These are phyloP conservation scores for Microhierax caerulescens DNA, from an alignment of 2,797 vertebrate genomes.

Conservation along the genomic window DNA sequence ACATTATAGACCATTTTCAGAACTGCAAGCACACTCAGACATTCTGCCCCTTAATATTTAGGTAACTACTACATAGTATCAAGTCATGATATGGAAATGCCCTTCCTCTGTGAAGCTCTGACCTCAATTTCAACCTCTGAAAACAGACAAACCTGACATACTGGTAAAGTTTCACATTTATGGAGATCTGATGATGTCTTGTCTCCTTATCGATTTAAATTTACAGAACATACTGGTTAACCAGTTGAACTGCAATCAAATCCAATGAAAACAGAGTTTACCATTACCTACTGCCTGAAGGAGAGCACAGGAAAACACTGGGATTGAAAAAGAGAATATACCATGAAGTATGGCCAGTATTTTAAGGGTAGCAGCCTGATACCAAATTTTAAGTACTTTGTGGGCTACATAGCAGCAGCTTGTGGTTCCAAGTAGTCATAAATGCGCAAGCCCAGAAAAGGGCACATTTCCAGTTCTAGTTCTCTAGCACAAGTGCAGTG, in stretches of 20 bases:
- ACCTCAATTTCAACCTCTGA: conserved; percentile 4
- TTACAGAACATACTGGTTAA: conserved; percentile 7
- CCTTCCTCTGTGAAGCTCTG: neutral
- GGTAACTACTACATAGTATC: neutral
- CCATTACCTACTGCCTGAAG: neutral
- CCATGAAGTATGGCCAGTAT: neutral
- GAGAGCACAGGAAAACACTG: neutral
- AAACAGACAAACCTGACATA: neutral
- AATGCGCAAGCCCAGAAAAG: neutral
- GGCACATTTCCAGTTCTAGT: neutral
- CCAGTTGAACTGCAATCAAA: neutral
- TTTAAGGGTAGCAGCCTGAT: neutral
- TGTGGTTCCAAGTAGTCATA: neutral
- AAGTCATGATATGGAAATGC: neutral
- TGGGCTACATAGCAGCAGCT: neutral
- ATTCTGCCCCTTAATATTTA: neutral
- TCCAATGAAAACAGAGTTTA: neutral
- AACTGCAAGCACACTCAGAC: neutral
- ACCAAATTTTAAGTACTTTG: neutral
- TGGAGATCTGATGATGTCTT: neutral
- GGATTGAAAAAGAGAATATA: neutral
- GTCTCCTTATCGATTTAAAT: neutral
- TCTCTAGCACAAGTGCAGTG: neutral
- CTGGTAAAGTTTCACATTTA: conserved; percentile 8
- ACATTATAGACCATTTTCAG: neutral